These are phyloP conservation scores for Idris sp. DNA, from an alignment of 1,140 invertebrate genomes.

Conservation along the genomic window DNA sequence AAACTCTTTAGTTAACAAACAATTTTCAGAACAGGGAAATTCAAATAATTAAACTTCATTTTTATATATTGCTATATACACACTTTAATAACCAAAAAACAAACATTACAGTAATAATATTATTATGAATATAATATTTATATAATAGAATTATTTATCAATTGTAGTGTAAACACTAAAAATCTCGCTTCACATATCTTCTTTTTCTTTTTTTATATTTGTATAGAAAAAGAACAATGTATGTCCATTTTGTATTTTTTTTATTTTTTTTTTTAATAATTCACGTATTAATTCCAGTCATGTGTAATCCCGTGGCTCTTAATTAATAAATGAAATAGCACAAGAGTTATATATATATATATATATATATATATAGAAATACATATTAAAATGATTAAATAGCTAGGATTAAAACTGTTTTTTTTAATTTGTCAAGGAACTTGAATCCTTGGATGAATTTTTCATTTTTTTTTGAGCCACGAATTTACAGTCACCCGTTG, in stretches of 20 bases:
- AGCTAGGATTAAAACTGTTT: too few species aligned
- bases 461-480: too few species aligned
- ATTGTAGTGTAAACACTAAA: slow-evolving; percentile 77
- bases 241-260: slow-evolving; percentile 60
- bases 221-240: slow-evolving; percentile 72
- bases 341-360: too few species aligned
- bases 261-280: slow-evolving; percentile 68
- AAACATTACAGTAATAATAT: slow-evolving; percentile 79
- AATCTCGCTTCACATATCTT: slow-evolving; percentile 68
- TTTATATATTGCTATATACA: slow-evolving; percentile 79
- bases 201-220: slow-evolving; percentile 64
- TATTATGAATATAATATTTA: slow-evolving; percentile 76
- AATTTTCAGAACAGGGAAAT: too few species aligned
- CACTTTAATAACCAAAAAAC: slow-evolving; percentile 79
- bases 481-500: slow-evolving; percentile 62
- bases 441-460: too few species aligned
- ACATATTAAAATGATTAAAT: too few species aligned
- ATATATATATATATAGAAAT: too few species aligned
- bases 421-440: too few species aligned
- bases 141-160: slow-evolving; percentile 77
- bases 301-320: slow-evolving; percentile 63
- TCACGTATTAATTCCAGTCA: slow-evolving; percentile 66
- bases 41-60: too few species aligned
- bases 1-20: too few species aligned
- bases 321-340: too few species aligned